Evolutionary conservation across 1,140 invertebrate species (phyloP), one percentile per base, ranked within the genome.

Genomic region (Charaxes varanes): DNA sequence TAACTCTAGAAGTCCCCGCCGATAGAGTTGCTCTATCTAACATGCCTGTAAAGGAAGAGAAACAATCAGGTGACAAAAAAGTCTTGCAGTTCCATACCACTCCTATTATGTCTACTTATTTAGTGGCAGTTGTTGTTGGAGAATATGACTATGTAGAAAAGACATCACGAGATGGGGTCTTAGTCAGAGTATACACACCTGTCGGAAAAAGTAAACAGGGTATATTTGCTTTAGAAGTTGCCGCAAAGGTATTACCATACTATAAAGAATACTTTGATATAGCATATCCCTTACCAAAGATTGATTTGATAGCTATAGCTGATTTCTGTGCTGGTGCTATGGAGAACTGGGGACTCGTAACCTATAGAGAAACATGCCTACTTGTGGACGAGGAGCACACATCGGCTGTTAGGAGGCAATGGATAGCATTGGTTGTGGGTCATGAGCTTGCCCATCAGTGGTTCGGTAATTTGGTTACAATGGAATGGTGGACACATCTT

Each of bases 251-350:
- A 6, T 70, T 98, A 11, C 93, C 95, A 0, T 98, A 94, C 68
- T 98, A 97, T 74, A 96, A 97, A 57, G 90, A 95, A 13, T 98
- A 98, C 68, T 98, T 98, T 81, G 90, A 94, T 41, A 95, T 99
- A 51, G 92, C 94, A 1, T 99, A 98, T 87, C 97, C 97, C 0
- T 78, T 99, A 22, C 96, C 96, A 5, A 99, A 99, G 80, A 93
- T 97, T 65, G 97, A 99, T 85, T 88, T 97, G 24, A 95, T 99
- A 61, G 96, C 96, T 14, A 94, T 99, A 65, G 91, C 96, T 8
- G 96, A 98, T 73, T 98, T 97, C 59, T 91, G 92, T 17, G 88
- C 90, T 18, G 94, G 95, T 46, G 96, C 96, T 22, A 98, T 99
- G 96, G 97, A 98, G 81, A 98, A 98, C 80, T 98, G 96, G 97